A percentile compares a stretch with the other conserved stretches of the same genome.
These are phyloP conservation scores for Epistrophe grossulariae DNA, from an alignment of 2,888 invertebrate genomes.

Conservation along the genomic window DNA sequence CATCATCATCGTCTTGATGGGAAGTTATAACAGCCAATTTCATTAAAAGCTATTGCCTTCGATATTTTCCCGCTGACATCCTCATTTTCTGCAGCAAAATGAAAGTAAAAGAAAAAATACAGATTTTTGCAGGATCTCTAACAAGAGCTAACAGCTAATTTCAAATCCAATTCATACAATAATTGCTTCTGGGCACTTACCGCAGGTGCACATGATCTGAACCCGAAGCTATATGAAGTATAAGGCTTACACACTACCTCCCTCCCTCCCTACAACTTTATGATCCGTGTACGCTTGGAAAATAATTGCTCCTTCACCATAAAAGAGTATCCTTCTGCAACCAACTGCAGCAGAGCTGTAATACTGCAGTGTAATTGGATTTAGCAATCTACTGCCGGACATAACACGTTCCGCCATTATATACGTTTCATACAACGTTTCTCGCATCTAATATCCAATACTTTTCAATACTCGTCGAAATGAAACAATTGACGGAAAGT, in stretches of 20 bases:
- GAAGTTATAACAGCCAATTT: conserved; percentile 60
- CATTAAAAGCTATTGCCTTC: conserved; percentile 64
- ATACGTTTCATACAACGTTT: conserved; percentile 46
- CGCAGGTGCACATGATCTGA: conserved; percentile 68
- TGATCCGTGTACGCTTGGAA: conserved; percentile 25
- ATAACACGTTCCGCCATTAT: conserved; percentile 58
- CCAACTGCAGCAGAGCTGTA: conserved; percentile 33
- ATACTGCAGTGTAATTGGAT: conserved; percentile 72
- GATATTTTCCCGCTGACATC: conserved; percentile 61
- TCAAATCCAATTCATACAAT: conserved; percentile 73
- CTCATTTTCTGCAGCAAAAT: conserved; percentile 46
- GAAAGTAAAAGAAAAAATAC: neutral
- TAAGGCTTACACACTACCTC: fast-evolving
- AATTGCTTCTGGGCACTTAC: conserved; percentile 73
- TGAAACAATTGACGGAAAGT: conserved; percentile 67
- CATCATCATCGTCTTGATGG: conserved; percentile 41
- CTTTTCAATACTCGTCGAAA: conserved; percentile 24
- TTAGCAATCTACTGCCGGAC: conserved; percentile 67
- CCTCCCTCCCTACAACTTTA: neutral
- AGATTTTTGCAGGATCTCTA: conserved; percentile 6
- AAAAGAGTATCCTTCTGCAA: conserved; percentile 11
- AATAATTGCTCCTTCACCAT: conserved; percentile 65
- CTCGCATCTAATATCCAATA: conserved; percentile 57
- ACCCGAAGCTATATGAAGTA: neutral
- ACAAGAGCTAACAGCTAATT: conserved; percentile 65